Percentiles rank a stretch among this genome's conserved stretches.
Conservation (phyloP, 2,888 invertebrate genomes). For the Coenonympha arcania region DNA sequence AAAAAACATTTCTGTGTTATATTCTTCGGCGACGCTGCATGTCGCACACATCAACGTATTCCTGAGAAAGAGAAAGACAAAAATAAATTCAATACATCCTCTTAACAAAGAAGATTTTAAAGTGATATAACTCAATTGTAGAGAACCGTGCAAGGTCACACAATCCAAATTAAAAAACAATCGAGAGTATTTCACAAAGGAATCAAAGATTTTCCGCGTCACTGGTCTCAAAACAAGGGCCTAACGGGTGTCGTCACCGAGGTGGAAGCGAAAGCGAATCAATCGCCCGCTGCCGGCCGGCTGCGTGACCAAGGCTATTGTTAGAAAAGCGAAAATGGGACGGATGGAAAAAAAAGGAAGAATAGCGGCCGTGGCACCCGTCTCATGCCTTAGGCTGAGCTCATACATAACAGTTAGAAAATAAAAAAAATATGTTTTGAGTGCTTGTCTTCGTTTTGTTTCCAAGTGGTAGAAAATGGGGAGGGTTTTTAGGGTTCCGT, state of each 20-base stretch:
- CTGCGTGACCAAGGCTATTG: conserved; percentile 70
- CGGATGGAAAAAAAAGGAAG: conserved; percentile 61
- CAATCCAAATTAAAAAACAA: conserved; percentile 4
- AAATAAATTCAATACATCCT: too few species aligned
- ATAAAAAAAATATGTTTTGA: too few species aligned
- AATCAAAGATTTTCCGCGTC: conserved; percentile 22
- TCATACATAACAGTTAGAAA: too few species aligned
- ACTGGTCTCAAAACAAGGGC: conserved; percentile 44
- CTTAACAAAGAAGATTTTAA: too few species aligned
- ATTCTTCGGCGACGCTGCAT: too few species aligned
- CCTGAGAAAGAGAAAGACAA: too few species aligned
- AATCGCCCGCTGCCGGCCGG: conserved; percentile 59
- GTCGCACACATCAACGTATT: too few species aligned
- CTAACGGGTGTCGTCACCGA: conserved; percentile 56
- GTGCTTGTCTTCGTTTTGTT: too few species aligned
- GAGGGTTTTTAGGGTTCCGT: too few species aligned
- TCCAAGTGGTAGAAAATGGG: too few species aligned
- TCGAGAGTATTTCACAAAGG: conserved; percentile 16
- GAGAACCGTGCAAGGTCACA: conserved; percentile 1
- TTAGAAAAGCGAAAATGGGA: conserved; percentile 68
- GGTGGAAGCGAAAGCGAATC: conserved; percentile 73
- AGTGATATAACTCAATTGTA: too few species aligned
- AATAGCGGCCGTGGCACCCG: conserved; percentile 42
- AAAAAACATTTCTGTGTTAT: too few species aligned
- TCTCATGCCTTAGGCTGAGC: conserved; percentile 28